Evolutionary conservation across 2,888 invertebrate species (phyloP), one percentile per base, ranked within the genome.

Genomic region (Aleiodes leptofemur): DNA sequence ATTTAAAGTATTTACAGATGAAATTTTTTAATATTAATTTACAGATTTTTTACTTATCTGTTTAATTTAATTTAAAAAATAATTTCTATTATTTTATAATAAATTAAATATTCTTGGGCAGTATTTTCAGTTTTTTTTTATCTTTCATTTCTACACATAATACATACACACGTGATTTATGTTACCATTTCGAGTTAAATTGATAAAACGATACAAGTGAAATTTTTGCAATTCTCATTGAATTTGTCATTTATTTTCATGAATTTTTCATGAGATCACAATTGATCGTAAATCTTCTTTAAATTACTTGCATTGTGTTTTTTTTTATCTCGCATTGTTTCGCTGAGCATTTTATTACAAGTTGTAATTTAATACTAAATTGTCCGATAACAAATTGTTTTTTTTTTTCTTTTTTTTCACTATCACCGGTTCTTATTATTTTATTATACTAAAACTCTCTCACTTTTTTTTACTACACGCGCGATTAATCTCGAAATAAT

Each of bases 41-140:
- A 43, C 43, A 43, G 43, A 43, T 43, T 43, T 38, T 38, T 38
- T 23, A 23, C 43, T 43, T 11, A 43, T 43, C 43, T 43, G 43
- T 43, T 43, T 6, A 43, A 43, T 43, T 43, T 11, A 14, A 51
- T 69, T 14, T 50, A 69, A 23, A 69, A 43, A 53, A 23, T 23
- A 23, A 23, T 23, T 55, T 53, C 51, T 55, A 61, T 16, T 11
- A 23, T 72, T 48, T 59, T 48, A 29, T 78, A 77, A 81, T 82
- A 81, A 82, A 81, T 82, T 80, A 77, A 64, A 51, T 64, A 64
- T 73, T 43, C 64, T 64, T 64, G 64, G 64, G 48, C 64, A 64
- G 64, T 64, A 64, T 43, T 34, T 14, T 48, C 14, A 72, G 64
- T 59, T 34, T 59, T 48, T 48, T 51, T 23, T 38, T 59, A n/a